These are phyloP conservation scores for Channallabes apus DNA, from an alignment of 2,797 vertebrate species.

Conservation along the genomic window DNA sequence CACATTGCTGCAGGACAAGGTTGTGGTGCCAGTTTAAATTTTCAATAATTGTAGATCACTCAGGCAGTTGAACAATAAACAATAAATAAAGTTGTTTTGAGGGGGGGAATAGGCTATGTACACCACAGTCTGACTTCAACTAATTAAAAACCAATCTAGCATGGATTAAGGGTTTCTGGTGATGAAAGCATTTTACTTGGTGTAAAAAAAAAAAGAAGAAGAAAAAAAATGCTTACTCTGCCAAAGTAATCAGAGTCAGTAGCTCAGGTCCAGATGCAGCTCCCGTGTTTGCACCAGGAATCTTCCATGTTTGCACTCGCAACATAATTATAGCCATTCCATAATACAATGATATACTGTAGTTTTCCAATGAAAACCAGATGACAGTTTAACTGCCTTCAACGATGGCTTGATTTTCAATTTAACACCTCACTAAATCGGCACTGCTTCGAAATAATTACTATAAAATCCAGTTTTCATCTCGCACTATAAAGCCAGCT, in stretches of 20 bases:
- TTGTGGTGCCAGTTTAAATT: neutral
- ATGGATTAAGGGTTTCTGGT: conserved; percentile 38
- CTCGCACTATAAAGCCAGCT: conserved; percentile 57
- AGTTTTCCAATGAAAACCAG: conserved; percentile 54
- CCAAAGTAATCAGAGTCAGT: conserved; percentile 35
- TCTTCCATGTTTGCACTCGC: conserved; percentile 41
- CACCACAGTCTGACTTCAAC: conserved; percentile 21
- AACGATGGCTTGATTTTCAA: conserved; percentile 59
- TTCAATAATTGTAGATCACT: neutral
- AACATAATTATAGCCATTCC: conserved; percentile 49
- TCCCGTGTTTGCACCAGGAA: conserved; percentile 39
- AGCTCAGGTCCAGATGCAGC: conserved; percentile 30
- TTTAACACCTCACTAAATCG: conserved; percentile 68
- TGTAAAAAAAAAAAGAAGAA: neutral
- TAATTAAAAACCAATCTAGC: conserved; percentile 43
- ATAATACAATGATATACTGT: conserved; percentile 55
- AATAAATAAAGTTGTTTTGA: neutral
- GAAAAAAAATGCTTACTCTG: neutral
- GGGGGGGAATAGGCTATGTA: neutral
- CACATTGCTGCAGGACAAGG: neutral
- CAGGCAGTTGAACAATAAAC: conserved; percentile 31
- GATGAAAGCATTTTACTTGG: conserved; percentile 27
- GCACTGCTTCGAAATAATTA: conserved; percentile 63
- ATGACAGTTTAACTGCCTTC: conserved; percentile 56
- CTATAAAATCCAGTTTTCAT: conserved; percentile 62